Base-by-base conservation (phyloP, 1,140 invertebrate species). In the Globodera rostochiensis region DNA sequence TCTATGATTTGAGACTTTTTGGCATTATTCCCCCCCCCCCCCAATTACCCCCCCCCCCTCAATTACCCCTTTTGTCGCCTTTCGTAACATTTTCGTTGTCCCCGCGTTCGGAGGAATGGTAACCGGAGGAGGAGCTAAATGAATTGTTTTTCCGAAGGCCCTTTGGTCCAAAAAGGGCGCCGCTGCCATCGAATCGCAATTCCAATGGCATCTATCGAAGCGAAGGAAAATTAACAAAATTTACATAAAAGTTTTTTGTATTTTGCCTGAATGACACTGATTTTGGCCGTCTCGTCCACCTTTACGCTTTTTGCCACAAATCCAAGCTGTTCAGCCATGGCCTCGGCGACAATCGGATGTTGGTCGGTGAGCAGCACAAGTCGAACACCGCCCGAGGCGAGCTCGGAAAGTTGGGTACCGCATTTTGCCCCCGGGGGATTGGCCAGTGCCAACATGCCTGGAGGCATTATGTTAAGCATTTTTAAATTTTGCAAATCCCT, bases 291-390 rank as follows among this genome's bases (percentile, higher is more conserved):
- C 21, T 71, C 69, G 25, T 71, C 25, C 9, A 11, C 69, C 69
- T 25, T 71, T 36, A 1, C 66, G 66, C 66, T 36, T 0, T 50
- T 13, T 15, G 13, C 57, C 57, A 71, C 50, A 49, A 83, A 71
- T 11, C 84, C 82, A 7, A 86, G 80, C 64, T 85, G 84, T 19
- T 75, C 67, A 4, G 84, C 84, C 21, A 86, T 36, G 8, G 86
- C 84, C 66, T 87, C 84, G 11, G 84, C 83, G 6, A 76, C 85
- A 13, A 80, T 64, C 3, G 85, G 86, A 67, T 86, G 85, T 75
- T 87, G 83, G n/a, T 84, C 86, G 6, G 83, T 82, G 47, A 87
- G 74, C 71, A 87, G 76, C 9, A 87, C 79, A n/a, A 86, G 53
- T 1, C 76, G 73, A 50, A 86, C 83, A 53, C 86, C 86, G 36